phyloP scores from a whole-genome alignment of 2,888 invertebrate genomes.

The Orthosia incerta region DNA sequence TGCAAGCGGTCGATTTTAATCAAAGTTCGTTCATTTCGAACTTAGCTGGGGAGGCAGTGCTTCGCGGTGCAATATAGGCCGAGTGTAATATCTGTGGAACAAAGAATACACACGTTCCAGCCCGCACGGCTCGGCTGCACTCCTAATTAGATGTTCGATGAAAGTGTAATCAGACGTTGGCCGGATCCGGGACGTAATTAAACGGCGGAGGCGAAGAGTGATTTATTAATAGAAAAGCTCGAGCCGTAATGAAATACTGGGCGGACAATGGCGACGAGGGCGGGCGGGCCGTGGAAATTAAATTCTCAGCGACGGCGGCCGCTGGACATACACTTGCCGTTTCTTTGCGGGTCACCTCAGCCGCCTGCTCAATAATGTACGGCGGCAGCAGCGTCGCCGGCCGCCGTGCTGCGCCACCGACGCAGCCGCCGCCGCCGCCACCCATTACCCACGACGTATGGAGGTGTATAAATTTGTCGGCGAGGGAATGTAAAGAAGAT shows the following conservation, averaged over 20 bases:
- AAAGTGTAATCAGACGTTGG: conserved; percentile 90
- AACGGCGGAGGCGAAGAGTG: conserved; percentile 90
- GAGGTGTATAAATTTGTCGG: conserved; percentile 90
- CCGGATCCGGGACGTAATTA: conserved; percentile 90
- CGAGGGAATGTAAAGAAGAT: conserved; percentile 90
- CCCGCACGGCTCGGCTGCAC: conserved; percentile 82
- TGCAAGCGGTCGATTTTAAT: conserved; percentile 85
- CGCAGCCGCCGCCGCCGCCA: conserved; percentile 62
- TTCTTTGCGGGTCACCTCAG: conserved; percentile 81
- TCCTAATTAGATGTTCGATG: conserved; percentile 91
- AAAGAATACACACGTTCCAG: conserved; percentile 86
- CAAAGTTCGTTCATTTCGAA: conserved; percentile 87
- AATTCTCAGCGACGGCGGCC: conserved; percentile 86
- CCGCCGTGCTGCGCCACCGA: conserved; percentile 49
- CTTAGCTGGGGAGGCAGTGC: conserved; percentile 80
- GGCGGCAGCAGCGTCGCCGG: conserved; percentile 66
- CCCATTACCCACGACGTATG: conserved; percentile 83
- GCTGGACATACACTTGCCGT: conserved; percentile 80
- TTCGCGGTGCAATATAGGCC: conserved; percentile 83
- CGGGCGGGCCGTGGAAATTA: conserved; percentile 88
- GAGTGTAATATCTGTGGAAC: conserved; percentile 85
- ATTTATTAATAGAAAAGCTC: conserved; percentile 91
- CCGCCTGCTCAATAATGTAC: conserved; percentile 85
- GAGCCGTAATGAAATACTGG: conserved; percentile 91
- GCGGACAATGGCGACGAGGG: conserved; percentile 89